Evolutionary conservation across 2,113 vertebrate genomes (phyloP).

Genomic region (Gobiocypris rarus): DNA sequence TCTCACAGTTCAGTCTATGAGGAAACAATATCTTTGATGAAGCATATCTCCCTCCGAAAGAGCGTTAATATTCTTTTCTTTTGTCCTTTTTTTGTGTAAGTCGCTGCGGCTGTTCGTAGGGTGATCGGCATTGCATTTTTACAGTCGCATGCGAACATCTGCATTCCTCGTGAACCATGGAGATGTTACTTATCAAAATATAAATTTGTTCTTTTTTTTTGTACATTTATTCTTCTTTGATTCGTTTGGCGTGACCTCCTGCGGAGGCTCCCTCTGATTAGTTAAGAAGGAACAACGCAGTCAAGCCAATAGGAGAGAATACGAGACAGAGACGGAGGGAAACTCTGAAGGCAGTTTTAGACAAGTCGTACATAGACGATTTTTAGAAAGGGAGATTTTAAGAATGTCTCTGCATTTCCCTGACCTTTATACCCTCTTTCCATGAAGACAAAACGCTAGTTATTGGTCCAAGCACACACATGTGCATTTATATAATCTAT

Average conservation of each 20-base stretch:
- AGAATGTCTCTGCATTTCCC: constrained; percentile 3
- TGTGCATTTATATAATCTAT: constrained; percentile 40
- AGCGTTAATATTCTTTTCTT: constrained; percentile 67
- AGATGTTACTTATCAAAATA: constrained; percentile 78
- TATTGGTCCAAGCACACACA: constrained; percentile 50
- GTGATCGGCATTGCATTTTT: constrained; percentile 36
- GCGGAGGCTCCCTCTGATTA: constrained; percentile 11
- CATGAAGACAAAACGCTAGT: constrained; percentile 36
- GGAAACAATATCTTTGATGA: constrained; percentile 23
- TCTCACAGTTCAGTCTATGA: constrained; percentile 27
- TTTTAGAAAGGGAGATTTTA: constrained; percentile 21
- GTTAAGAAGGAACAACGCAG: neutral
- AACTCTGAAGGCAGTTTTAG: constrained; percentile 9
- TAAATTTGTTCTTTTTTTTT: constrained; percentile 77
- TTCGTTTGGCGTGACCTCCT: constrained; percentile 51
- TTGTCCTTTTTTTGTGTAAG: constrained; percentile 53
- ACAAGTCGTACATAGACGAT: neutral
- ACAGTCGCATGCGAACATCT: constrained; percentile 43
- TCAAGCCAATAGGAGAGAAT: constrained; percentile 4
- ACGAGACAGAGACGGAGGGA: constrained; percentile 22
- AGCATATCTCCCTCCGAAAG: constrained; percentile 56
- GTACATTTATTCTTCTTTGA: constrained; percentile 65
- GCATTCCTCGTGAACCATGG: constrained; percentile 62
- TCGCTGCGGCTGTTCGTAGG: neutral
- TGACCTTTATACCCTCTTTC: constrained; percentile 28